phyloP scores from a whole-genome alignment of 2,797 vertebrate genomes.

The Vultur gryphus region DNA sequence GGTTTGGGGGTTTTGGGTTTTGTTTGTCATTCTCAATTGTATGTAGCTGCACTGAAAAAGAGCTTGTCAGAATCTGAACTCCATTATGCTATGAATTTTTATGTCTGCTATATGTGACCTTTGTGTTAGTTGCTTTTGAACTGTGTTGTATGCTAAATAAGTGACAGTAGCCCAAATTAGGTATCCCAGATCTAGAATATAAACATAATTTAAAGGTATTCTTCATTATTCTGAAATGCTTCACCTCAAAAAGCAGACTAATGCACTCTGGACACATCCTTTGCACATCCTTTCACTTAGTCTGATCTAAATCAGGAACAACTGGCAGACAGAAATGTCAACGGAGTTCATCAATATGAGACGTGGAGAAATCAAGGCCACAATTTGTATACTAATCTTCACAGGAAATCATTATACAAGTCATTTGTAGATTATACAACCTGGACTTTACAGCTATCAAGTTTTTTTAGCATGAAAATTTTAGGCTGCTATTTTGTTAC shows the following conservation, averaged over 20 bases:
- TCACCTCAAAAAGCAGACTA: background rate
- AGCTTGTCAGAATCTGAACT: background rate
- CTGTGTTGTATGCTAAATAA: background rate
- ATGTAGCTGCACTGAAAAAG: background rate
- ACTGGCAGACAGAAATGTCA: background rate
- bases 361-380: background rate
- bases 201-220: background rate
- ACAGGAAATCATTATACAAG: background rate
- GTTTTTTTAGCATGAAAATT: background rate
- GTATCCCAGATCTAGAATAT: background rate
- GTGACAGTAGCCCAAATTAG: background rate
- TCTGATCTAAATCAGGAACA: background rate
- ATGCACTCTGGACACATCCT: background rate
- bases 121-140: background rate
- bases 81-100: background rate
- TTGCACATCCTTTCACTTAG: background rate
- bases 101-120: background rate
- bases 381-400: background rate
- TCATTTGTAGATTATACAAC: background rate
- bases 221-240: background rate
- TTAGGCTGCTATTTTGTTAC: background rate
- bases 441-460: background rate
- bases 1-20: accelerated
- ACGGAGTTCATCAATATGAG: background rate
- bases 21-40: background rate